Evolutionary conservation across 2,113 vertebrate species (phyloP).

Genomic region (Prionailurus viverrinus): DNA sequence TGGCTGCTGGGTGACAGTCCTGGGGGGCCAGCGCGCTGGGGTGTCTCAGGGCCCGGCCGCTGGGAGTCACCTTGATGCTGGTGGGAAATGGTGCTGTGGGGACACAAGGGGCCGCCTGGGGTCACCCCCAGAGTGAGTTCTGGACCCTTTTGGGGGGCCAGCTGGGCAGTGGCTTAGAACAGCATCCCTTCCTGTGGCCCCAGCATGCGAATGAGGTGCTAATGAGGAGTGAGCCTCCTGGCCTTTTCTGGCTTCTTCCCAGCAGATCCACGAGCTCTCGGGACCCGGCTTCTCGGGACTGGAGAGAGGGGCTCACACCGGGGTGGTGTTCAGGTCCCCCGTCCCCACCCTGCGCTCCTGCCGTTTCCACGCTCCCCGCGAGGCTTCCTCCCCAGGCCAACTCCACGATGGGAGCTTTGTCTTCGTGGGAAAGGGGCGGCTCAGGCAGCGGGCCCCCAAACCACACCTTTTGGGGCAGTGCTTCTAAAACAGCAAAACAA

Average conservation of each 20-base stretch:
- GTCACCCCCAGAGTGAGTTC: not conserved
- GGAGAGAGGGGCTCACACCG: not conserved
- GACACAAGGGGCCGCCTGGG: too few relatives aligned
- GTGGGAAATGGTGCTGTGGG: not conserved
- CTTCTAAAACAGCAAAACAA: not conserved
- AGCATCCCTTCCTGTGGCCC: not conserved
- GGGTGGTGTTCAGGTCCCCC: not conserved
- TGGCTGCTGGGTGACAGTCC: accelerated
- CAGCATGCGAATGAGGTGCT: not conserved
- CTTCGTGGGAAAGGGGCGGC: not conserved
- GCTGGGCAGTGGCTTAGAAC: not conserved
- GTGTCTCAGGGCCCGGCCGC: too few relatives aligned
- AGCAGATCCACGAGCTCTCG: not conserved
- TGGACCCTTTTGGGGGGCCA: too few relatives aligned
- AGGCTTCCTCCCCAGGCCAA: not conserved
- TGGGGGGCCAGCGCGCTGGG: not conserved
- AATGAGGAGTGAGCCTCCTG: accelerated
- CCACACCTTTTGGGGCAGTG: not conserved
- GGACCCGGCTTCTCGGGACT: not conserved
- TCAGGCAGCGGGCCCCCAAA: not conserved
- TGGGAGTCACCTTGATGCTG: not conserved
- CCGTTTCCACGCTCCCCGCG: not conserved
- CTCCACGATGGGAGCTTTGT: accelerated
- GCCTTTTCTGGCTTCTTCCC: not conserved
- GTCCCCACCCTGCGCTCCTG: not conserved